Conservation (phyloP, 2,888 invertebrate species). For the Epicampocera succincta region DNA sequence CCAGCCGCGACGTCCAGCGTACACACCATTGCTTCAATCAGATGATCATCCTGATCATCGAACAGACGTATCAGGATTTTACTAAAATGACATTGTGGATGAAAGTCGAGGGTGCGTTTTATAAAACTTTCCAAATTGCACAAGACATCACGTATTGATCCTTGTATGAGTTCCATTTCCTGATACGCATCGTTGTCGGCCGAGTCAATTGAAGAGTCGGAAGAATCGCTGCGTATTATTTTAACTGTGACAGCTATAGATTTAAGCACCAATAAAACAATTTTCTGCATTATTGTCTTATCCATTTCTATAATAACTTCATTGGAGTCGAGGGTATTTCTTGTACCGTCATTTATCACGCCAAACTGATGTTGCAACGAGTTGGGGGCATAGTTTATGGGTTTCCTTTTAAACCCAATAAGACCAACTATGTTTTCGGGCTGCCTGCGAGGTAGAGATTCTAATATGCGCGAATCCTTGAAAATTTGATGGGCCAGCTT, state of each 20-base stretch:
- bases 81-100: constrained; percentile 93
- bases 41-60: constrained; percentile 94
- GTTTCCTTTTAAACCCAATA: constrained; percentile 78
- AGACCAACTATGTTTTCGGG: constrained; percentile 79
- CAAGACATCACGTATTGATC: constrained; percentile 91
- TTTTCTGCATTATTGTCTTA: constrained; percentile 91
- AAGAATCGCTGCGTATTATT: constrained; percentile 93
- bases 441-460: constrained; percentile 80
- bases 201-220: constrained; percentile 92
- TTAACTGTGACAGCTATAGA: constrained; percentile 95
- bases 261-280: constrained; percentile 92
- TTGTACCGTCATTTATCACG: constrained; percentile 9
- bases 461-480: constrained; percentile 88
- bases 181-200: constrained; percentile 93
- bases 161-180: constrained; percentile 93
- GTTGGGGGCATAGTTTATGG: constrained; percentile 74
- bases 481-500: constrained; percentile 92
- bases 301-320: constrained; percentile 83
- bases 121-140: constrained; percentile 91
- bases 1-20: constrained; percentile 93
- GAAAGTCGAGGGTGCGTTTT: constrained; percentile 90
- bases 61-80: constrained; percentile 94
- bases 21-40: constrained; percentile 96
- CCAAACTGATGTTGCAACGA: constrained; percentile 59
- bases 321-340: constrained; percentile 53